Evolutionary conservation across 2,888 invertebrate genomes (phyloP).

Genomic region (Mesopsocus fuscifrons): DNA sequence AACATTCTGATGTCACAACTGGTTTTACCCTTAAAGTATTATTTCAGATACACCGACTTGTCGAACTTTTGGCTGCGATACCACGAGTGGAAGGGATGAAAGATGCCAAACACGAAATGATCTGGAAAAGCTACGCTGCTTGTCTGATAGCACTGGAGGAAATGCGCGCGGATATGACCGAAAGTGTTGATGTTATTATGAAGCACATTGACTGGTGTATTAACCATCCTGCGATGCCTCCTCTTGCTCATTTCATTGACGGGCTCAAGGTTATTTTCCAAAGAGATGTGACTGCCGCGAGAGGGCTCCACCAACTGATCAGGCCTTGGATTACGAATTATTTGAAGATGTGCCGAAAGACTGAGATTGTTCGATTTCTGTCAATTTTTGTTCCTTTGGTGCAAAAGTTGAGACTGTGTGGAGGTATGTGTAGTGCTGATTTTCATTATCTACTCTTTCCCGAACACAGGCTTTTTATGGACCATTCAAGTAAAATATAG

Average conservation of each 20-base stretch:
- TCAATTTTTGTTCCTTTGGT: not conserved
- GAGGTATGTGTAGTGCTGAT: too few relatives aligned
- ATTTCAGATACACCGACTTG: too few relatives aligned
- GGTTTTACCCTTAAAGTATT: too few relatives aligned
- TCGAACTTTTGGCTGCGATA: too few relatives aligned
- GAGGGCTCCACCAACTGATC: not conserved
- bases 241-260: not conserved
- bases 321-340: not conserved
- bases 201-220: not conserved
- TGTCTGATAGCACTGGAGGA: not conserved
- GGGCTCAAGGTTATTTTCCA: conserved; percentile 2
- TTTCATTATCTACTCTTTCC: too few relatives aligned
- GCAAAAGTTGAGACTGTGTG: too few relatives aligned
- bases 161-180: not conserved
- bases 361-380: not conserved
- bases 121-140: not conserved
- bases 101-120: conserved; percentile 1
- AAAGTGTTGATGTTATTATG: not conserved
- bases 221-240: not conserved
- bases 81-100: too few relatives aligned
- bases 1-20: too few relatives aligned
- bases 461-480: too few relatives aligned
- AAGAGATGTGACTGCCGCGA: not conserved
- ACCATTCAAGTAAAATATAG: too few relatives aligned
- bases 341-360: not conserved